Percentiles rank a stretch among this genome's conserved stretches.
phyloP scores from a whole-genome alignment of 2,113 vertebrate genomes.

The Xenopus borealis region DNA sequence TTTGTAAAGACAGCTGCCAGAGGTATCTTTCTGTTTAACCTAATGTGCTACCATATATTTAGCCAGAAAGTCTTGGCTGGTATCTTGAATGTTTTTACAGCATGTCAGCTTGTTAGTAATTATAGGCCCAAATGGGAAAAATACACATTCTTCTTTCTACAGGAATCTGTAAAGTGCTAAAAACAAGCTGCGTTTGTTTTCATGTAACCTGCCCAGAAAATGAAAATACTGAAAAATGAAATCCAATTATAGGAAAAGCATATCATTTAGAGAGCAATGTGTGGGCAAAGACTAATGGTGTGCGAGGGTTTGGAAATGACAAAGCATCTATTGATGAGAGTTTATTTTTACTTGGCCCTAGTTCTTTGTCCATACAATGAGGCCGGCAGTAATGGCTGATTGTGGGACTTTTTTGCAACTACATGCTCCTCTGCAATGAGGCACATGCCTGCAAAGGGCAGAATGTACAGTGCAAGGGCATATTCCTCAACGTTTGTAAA shows the following conservation, averaged over 20 bases:
- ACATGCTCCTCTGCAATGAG: too few relatives aligned
- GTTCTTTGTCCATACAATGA: not conserved
- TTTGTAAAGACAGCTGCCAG: too few relatives aligned
- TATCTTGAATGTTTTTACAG: not conserved
- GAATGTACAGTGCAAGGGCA: too few relatives aligned
- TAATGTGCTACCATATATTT: too few relatives aligned
- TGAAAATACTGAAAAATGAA: not conserved
- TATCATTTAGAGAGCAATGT: not conserved
- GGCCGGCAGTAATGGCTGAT: not conserved
- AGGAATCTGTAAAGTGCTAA: not conserved
- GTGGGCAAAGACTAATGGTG: not conserved
- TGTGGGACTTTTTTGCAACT: too few relatives aligned
- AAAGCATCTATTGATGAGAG: constrained; percentile 27
- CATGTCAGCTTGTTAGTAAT: not conserved
- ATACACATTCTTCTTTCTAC: not conserved
- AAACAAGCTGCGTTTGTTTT: constrained; percentile 3
- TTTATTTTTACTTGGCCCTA: constrained; percentile 20
- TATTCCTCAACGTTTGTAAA: too few relatives aligned
- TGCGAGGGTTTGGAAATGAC: not conserved
- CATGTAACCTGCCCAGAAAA: not conserved
- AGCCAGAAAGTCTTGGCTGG: too few relatives aligned
- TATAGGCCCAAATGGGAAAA: not conserved
- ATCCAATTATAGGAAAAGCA: constrained; percentile 2
- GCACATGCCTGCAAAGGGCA: too few relatives aligned
- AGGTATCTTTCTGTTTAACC: too few relatives aligned